phyloP scores from a whole-genome alignment of 2,888 invertebrate species.

The Lamproptera curius region DNA sequence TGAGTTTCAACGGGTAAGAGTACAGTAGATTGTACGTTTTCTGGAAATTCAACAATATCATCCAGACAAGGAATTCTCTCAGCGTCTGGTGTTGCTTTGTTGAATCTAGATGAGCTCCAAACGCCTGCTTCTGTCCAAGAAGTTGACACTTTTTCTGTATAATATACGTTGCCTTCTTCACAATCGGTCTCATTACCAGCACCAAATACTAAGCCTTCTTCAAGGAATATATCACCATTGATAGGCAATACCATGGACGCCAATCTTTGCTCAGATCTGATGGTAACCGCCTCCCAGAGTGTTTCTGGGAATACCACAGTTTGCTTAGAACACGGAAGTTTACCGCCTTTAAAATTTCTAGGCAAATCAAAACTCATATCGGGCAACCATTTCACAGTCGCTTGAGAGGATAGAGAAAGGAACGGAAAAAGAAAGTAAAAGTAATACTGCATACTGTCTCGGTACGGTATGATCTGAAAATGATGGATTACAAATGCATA shows the following conservation, averaged over 20 bases:
- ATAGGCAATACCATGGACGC: conserved; percentile 55
- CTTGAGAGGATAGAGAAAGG: conserved; percentile 35
- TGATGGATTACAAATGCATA: conserved; percentile 40
- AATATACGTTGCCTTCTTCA: conserved; percentile 43
- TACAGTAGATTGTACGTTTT: conserved; percentile 42
- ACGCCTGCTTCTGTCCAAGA: conserved; percentile 60
- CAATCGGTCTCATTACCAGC: conserved; percentile 42
- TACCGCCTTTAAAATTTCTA: conserved; percentile 49
- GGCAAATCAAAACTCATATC: conserved; percentile 56
- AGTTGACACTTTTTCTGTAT: conserved; percentile 44
- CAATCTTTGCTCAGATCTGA: conserved; percentile 42
- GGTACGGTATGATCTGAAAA: conserved; percentile 28
- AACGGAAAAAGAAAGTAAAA: conserved; percentile 28
- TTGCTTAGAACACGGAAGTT: conserved; percentile 60
- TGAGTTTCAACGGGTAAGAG: conserved; percentile 45
- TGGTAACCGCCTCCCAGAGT: conserved; percentile 41
- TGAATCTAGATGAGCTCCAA: conserved; percentile 61
- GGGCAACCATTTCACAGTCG: conserved; percentile 57
- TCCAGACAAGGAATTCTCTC: conserved; percentile 68
- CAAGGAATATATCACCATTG: conserved; percentile 57
- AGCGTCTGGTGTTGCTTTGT: conserved; percentile 68
- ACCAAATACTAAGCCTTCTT: conserved; percentile 48
- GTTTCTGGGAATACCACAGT: conserved; percentile 57
- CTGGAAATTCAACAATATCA: conserved; percentile 60
- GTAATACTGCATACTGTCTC: conserved; percentile 24